Percentiles rank a stretch among this genome's conserved stretches.
These are phyloP conservation scores for Euleptes europaea DNA, from an alignment of 2,113 vertebrate species.

Conservation along the genomic window DNA sequence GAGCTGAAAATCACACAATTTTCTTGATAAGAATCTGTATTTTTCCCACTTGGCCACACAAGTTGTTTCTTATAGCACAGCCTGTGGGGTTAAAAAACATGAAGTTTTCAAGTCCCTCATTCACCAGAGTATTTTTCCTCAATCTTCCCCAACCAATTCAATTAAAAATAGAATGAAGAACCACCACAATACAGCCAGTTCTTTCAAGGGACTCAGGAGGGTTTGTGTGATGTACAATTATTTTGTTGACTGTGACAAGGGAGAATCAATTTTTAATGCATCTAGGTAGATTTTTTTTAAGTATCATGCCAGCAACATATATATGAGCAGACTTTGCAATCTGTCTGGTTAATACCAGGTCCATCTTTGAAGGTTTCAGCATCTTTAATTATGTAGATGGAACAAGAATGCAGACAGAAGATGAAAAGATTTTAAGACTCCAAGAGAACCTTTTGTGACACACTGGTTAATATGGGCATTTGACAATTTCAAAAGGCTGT, in stretches of 20 bases:
- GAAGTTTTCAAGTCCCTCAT: not conserved
- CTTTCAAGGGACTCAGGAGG: constrained; percentile 27
- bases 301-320: constrained; percentile 49
- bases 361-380: constrained; percentile 28
- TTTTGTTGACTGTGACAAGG: constrained; percentile 46
- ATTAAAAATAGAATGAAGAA: constrained; percentile 59
- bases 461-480: rapidly evolving
- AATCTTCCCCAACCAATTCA: constrained; percentile 2
- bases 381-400: constrained; percentile 50
- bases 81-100: not conserved
- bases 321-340: constrained; percentile 50
- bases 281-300: constrained; percentile 61
- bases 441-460: rapidly evolving
- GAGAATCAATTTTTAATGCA: constrained; percentile 65
- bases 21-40: not conserved
- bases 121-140: constrained; percentile 12
- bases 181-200: constrained; percentile 36
- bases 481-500: not conserved
- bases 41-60: not conserved
- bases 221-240: constrained; percentile 13
- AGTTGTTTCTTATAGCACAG: not conserved
- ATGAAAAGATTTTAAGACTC: constrained; percentile 14
- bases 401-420: constrained; percentile 7
- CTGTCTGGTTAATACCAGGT: constrained; percentile 35
- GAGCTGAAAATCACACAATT: not conserved